Conservation (phyloP, 2,888 invertebrate genomes). For the Platycheirus rosarum region DNA sequence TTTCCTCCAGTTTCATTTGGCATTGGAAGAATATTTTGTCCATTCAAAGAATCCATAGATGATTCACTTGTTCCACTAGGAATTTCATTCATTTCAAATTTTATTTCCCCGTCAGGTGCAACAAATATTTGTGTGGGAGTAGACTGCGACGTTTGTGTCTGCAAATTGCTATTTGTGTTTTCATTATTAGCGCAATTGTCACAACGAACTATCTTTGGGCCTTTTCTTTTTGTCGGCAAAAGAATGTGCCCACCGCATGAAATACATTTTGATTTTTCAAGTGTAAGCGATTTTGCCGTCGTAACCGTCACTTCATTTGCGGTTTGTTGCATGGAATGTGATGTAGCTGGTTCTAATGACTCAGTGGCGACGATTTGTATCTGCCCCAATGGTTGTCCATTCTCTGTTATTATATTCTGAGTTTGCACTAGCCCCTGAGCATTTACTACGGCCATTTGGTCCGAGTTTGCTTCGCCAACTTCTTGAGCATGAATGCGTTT, state of each 20-base stretch:
- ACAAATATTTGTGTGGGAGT: slow-evolving; percentile 86
- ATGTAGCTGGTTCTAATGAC: slow-evolving; percentile 78
- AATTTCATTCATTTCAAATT: slow-evolving; percentile 84
- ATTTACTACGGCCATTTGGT: slow-evolving; percentile 84
- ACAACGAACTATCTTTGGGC: slow-evolving; percentile 85
- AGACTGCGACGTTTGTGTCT: slow-evolving; percentile 78
- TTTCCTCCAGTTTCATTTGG: slow-evolving; percentile 74
- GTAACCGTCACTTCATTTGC: slow-evolving; percentile 77
- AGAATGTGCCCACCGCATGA: slow-evolving; percentile 85
- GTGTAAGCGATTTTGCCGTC: slow-evolving; percentile 84
- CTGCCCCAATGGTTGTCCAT: slow-evolving; percentile 83
- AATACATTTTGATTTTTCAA: slow-evolving; percentile 85
- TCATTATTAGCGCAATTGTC: slow-evolving; percentile 86
- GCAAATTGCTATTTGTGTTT: slow-evolving; percentile 79
- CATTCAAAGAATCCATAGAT: slow-evolving; percentile 80
- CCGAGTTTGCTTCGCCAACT: slow-evolving; percentile 82
- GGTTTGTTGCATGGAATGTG: slow-evolving; percentile 74
- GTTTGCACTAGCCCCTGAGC: slow-evolving; percentile 82
- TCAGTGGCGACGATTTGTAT: slow-evolving; percentile 86
- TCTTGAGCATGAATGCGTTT: slow-evolving; percentile 90
- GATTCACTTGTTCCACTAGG: slow-evolving; percentile 78
- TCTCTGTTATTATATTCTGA: slow-evolving; percentile 82
- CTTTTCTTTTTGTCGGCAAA: slow-evolving; percentile 85
- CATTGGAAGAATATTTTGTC: slow-evolving; percentile 83
- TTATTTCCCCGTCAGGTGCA: slow-evolving; percentile 86